These are phyloP conservation scores for Rhagophthalmus giganteus DNA, from an alignment of 2,888 invertebrate species.

Conservation along the genomic window DNA sequence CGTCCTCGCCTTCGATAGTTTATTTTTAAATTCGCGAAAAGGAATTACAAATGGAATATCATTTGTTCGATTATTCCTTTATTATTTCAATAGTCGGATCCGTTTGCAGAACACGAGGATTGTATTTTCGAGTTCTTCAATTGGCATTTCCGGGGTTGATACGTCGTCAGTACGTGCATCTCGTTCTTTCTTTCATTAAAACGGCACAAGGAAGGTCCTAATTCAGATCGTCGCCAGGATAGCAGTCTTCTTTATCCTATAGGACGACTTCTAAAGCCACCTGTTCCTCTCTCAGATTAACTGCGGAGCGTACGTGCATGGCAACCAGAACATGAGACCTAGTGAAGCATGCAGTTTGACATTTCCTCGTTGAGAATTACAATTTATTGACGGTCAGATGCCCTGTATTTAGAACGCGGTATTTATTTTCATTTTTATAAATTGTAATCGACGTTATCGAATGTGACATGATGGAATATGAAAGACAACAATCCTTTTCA, in stretches of 20 bases:
- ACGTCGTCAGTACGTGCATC: slow-evolving; percentile 3
- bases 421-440: slow-evolving; percentile 1
- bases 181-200: slow-evolving; percentile 29
- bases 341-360: slow-evolving; percentile 37
- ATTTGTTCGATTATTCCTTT: not conserved
- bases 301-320: slow-evolving; percentile 42
- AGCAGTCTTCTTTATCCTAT: slow-evolving; percentile 24
- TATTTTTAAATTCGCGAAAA: not conserved
- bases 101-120: slow-evolving; percentile 6
- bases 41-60: slow-evolving; percentile 4
- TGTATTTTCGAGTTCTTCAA: slow-evolving; percentile 7
- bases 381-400: slow-evolving; percentile 40
- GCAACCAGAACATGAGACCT: slow-evolving; percentile 41
- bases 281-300: slow-evolving; percentile 43
- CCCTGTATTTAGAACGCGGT: slow-evolving; percentile 27
- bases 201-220: slow-evolving; percentile 33
- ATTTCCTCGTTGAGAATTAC: slow-evolving; percentile 39
- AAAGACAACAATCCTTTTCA: too few relatives aligned
- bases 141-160: slow-evolving; percentile 18
- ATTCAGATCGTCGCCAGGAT: slow-evolving; percentile 17
- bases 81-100: slow-evolving; percentile 7
- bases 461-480: not conserved
- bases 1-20: not conserved
- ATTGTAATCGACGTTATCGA: not conserved
- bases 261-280: slow-evolving; percentile 33